These are phyloP conservation scores for Marisa cornuarietis DNA, from an alignment of 1,140 invertebrate genomes.

Conservation along the genomic window DNA sequence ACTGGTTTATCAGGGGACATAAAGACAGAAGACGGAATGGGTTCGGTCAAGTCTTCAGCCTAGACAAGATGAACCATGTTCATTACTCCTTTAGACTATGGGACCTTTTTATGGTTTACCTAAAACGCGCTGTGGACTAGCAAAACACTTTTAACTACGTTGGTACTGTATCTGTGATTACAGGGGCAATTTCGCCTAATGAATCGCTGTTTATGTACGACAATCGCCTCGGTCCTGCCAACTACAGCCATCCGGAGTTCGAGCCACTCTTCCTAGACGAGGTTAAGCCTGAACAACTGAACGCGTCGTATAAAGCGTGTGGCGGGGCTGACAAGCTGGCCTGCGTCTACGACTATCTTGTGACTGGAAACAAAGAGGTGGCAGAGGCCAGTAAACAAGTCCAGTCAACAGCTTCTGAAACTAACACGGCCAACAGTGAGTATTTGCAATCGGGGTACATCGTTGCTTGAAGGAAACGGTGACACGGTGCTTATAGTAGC, in stretches of 20 bases:
- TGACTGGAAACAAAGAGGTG: conserved; percentile 1
- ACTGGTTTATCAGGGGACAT: too few species aligned
- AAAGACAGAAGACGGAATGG: too few species aligned
- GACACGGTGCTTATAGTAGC: too few species aligned
- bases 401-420: neutral
- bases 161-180: neutral
- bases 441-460: too few species aligned
- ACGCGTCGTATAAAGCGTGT: neutral
- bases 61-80: too few species aligned
- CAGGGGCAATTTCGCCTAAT: neutral
- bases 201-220: conserved; percentile 12
- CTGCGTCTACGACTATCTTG: conserved; percentile 20
- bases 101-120: too few species aligned
- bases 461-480: too few species aligned
- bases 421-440: neutral
- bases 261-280: conserved; percentile 12
- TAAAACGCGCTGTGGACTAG: too few species aligned
- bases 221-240: neutral
- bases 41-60: too few species aligned
- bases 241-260: conserved; percentile 14
- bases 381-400: neutral
- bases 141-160: too few species aligned
- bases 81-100: too few species aligned
- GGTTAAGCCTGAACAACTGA: neutral
- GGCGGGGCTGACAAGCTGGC: neutral